Base-by-base conservation (phyloP, 2,797 vertebrate species). In the Limosa lapponica region DNA sequence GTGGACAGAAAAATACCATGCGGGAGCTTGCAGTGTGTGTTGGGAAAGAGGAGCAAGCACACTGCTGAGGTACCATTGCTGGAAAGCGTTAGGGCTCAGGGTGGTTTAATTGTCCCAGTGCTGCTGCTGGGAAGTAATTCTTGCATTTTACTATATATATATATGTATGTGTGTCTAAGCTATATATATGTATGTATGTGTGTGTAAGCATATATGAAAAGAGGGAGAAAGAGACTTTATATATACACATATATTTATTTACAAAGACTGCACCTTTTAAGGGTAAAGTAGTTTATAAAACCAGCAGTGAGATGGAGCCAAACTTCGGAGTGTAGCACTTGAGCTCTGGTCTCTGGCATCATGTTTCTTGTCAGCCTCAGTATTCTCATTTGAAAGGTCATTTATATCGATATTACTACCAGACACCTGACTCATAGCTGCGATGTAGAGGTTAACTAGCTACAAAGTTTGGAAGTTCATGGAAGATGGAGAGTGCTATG, bases 381-480 rank as follows among this genome's bases (percentile, higher is more conserved):
- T 13, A 30, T 88, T 25, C 23, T 44, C 17, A 15, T 65, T 25
- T 65, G 39, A 69, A 19, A 54, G 58, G 28, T 28, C 24, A 27
- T 92, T 93, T 77, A 28, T 85, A 81, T 44, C 46, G 81, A 25
- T 57, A 67, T 32, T 78, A 14, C 86, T 72, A 58, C 34, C 37
- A 79, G 41, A 13, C 13, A 51, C 16, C 75, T 91, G 59, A 78
- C 61, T 83, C 75, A 46, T n/a, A 65, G 61, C 49, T 85, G 69
- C 0, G 2, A 36, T 54, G 61, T 36, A 82, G 30, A 52, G 43
- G 57, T 87, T 92, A 83, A 92, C 82, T 86, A 90, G 19, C 43
- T 44, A 5, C 0, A 2, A 54, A 74, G 61, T 72, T 90, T 62
- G 58, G n/a, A 91, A 90, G 54, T n/a, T 88, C 8, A 2, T 16